Evolutionary conservation across 2,113 vertebrate genomes (phyloP), one percentile per base, ranked within the genome.

Genomic region (Otis tarda): DNA sequence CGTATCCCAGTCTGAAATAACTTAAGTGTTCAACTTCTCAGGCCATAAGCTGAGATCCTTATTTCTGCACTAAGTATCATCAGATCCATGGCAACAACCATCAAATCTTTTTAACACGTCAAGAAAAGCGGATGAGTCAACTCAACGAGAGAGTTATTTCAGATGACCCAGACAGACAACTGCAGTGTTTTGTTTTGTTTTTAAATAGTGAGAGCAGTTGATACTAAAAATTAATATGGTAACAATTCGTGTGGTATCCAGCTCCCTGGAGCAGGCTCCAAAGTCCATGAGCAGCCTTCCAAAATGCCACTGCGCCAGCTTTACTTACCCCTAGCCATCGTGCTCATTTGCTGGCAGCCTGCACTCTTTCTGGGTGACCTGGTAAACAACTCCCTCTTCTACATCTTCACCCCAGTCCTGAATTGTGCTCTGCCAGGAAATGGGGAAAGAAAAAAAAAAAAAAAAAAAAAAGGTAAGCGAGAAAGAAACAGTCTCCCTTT

Each of bases 331-430:
- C 98, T 45, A 98, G 97, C 98, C 98, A 98, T 89, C 98, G 95
- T 3, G 97, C 99, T 96, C 99, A 99, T 98, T 99, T 99, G 98
- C 99, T 99, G 96, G 99, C 99, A 24, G 99, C 99, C 97, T 99
- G 99, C 91, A 37, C 37, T 37, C 37, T 95, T 99, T 99, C 83
- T 99, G 98, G 82, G 98, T 99, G 97, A 99, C 99, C 75, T 99
- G 98, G 98, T 99, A 99, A 96, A 99, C 97, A 87, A 99, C 99
- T 92, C 99, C 99, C 93, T 99, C 99, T 98, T 99, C 99, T 30
- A 99, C 98, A 97, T 99, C 99, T 98, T 99, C 99, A 95, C 99
- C 99, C 98, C 98, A 98, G 90, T 99, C 99, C 98, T 99, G 99
- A 98, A 99, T 98, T 9, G 99, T 99, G 98, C 98, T 99, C 99